These are phyloP conservation scores for Lordiphosa andalusiaca DNA, from an alignment of 2,888 invertebrate species.

Conservation along the genomic window DNA sequence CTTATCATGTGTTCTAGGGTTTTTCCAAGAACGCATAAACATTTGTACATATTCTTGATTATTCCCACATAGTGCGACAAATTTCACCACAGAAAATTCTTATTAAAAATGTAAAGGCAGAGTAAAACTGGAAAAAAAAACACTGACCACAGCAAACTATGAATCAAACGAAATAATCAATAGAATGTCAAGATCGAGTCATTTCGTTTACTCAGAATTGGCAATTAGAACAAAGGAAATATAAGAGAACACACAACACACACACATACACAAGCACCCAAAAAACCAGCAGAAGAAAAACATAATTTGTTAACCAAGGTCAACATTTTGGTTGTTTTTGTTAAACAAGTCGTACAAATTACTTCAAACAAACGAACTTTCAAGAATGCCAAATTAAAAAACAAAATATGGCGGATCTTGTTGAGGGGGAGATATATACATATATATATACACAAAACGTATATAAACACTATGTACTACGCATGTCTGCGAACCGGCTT, in stretches of 20 bases:
- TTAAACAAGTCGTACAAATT: constrained; percentile 13
- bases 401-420: constrained; percentile 58
- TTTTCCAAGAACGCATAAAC: no score
- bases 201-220: constrained; percentile 48
- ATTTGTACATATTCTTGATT: no score
- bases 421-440: constrained; percentile 10
- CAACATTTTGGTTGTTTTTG: constrained; percentile 42
- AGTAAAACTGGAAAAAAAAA: no score
- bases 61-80: no score
- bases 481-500: constrained; percentile 72
- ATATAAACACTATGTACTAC: constrained; percentile 32
- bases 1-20: no score
- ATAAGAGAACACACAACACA: constrained; percentile 13
- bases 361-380: constrained; percentile 32
- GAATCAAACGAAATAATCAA: constrained; percentile 7
- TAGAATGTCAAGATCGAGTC: constrained; percentile 46
- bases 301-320: constrained; percentile 68
- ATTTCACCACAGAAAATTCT: no score
- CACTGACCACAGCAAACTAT: constrained; percentile 4
- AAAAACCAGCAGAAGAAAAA: constrained; percentile 14
- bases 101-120: no score
- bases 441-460: constrained; percentile 14
- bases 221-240: constrained; percentile 64
- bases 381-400: constrained; percentile 31
- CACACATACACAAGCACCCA: not conserved